Conservation (phyloP, 2,113 vertebrate species). For the Myiagra hebetior region DNA sequence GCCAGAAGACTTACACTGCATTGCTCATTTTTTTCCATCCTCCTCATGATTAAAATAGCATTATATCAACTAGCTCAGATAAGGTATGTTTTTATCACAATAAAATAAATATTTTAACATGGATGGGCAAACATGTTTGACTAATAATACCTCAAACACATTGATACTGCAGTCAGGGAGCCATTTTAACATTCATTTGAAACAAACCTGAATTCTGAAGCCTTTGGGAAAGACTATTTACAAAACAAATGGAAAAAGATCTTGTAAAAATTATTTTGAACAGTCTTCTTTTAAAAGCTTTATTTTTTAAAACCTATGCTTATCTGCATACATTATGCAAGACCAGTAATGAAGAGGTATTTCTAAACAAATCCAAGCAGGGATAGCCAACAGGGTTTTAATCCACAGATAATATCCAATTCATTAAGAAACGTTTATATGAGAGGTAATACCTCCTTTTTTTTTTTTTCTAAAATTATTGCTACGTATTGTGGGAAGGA, state of each 20-base stretch:
- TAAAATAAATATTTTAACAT: not conserved
- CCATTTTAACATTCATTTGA: not conserved
- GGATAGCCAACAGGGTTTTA: not conserved
- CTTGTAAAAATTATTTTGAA: not conserved
- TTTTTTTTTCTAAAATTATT: not conserved
- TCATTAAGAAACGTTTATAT: not conserved
- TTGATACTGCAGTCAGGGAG: not conserved
- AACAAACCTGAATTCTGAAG: not conserved
- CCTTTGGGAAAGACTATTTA: not conserved
- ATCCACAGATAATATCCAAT: not conserved
- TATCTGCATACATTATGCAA: not conserved
- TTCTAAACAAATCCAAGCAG: not conserved
- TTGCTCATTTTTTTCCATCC: not conserved
- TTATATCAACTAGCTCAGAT: not conserved
- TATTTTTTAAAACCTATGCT: not conserved
- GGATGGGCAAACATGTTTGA: not conserved
- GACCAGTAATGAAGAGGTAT: not conserved
- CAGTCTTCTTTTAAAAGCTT: not conserved
- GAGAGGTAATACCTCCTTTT: rapidly evolving
- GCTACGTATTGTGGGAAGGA: rapidly evolving
- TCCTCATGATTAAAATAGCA: not conserved
- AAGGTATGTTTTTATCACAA: not conserved
- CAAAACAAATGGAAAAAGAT: not conserved
- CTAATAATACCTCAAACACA: not conserved
- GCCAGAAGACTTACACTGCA: not conserved